Evolutionary conservation across 2,797 vertebrate genomes (phyloP).

Genomic region (Lophura swinhoii): DNA sequence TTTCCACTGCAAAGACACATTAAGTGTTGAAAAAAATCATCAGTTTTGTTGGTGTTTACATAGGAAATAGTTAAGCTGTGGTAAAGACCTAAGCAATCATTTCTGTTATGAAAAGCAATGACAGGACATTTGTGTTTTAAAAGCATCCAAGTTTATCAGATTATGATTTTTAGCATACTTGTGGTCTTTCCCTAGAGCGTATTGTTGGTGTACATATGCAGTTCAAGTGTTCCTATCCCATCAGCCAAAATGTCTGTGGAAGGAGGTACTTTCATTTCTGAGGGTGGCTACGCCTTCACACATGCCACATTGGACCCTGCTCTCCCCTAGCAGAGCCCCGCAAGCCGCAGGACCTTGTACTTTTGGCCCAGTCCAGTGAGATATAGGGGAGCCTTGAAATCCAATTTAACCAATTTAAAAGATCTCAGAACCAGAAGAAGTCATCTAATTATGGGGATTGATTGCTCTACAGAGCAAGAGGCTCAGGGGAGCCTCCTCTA

Average conservation of each 20-base stretch:
- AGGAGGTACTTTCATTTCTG: neutral
- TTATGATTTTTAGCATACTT: conserved; percentile 57
- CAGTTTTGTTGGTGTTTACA: conserved; percentile 44
- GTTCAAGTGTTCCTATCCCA: conserved; percentile 24
- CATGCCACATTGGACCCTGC: neutral
- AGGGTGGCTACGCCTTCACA: neutral
- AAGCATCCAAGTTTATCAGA: conserved; percentile 55
- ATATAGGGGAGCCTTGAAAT: neutral
- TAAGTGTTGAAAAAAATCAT: conserved; percentile 30
- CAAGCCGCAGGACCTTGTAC: neutral
- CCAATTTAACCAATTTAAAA: neutral
- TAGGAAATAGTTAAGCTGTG: conserved; percentile 24
- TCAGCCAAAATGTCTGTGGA: neutral
- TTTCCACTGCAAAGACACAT: conserved; percentile 6
- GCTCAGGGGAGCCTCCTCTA: too few species aligned
- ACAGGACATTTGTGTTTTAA: conserved; percentile 43
- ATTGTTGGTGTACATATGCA: conserved; percentile 22
- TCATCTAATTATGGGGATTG: neutral
- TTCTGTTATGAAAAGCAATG: conserved; percentile 53
- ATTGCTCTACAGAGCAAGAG: too few species aligned
- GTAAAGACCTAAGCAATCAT: conserved; percentile 5
- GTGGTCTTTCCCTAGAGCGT: conserved; percentile 39
- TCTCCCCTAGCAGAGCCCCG: neutral
- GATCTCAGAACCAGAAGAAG: neutral
- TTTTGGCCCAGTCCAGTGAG: rapidly evolving